Evolutionary conservation across 2,888 invertebrate species (phyloP).

Genomic region (Xestia xanthographa): DNA sequence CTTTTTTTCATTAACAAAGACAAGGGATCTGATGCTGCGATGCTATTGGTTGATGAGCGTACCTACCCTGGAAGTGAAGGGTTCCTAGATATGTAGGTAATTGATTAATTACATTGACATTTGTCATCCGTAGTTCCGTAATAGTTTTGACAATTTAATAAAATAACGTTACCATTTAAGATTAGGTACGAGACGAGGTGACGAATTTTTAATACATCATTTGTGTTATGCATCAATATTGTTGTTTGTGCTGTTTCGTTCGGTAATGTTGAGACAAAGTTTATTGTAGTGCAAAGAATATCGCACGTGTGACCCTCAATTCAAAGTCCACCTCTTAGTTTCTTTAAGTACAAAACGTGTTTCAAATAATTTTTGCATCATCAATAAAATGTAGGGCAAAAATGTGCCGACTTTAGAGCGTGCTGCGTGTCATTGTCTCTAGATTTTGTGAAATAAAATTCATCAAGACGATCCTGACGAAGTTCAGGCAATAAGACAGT

Average conservation of each 20-base stretch:
- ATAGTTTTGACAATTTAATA: background rate
- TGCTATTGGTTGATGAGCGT: no score
- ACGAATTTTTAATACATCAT: no score
- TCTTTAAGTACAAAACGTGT: background rate
- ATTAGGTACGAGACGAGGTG: no score
- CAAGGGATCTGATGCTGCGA: no score
- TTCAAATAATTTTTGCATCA: background rate
- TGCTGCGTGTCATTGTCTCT: background rate
- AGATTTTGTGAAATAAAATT: background rate
- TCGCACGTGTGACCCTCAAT: background rate
- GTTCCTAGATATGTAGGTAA: background rate
- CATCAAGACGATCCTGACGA: background rate
- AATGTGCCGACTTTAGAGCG: background rate
- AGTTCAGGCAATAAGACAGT: background rate
- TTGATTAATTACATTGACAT: background rate
- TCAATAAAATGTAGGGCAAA: slow-evolving; percentile 20
- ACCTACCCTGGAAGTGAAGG: background rate
- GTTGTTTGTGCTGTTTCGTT: background rate
- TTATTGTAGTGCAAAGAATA: background rate
- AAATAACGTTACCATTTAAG: no score
- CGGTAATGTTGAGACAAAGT: background rate
- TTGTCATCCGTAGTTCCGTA: background rate
- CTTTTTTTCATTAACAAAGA: no score
- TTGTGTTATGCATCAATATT: no score
- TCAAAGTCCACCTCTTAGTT: slow-evolving; percentile 23